phyloP scores from a whole-genome alignment of 2,888 invertebrate genomes.

The Teleogryllus oceanicus region DNA sequence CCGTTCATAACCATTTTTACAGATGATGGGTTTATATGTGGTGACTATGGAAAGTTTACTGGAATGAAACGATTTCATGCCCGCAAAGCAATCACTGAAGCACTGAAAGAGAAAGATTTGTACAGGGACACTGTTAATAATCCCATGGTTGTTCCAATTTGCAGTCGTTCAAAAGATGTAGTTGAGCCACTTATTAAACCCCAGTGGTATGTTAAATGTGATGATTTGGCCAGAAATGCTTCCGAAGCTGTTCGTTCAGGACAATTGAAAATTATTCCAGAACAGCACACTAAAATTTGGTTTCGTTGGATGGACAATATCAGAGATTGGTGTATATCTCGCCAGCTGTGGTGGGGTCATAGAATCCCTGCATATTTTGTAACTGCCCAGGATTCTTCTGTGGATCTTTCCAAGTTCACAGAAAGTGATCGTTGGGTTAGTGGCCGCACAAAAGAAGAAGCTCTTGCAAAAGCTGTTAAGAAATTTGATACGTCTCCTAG shows the following conservation, averaged over 20 bases:
- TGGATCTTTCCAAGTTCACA: constrained; percentile 39
- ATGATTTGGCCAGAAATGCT: constrained; percentile 85
- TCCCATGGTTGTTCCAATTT: constrained; percentile 94
- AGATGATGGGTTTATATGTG: constrained; percentile 81
- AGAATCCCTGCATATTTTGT: constrained; percentile 91
- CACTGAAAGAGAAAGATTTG: constrained; percentile 66
- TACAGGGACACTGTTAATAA: constrained; percentile 81
- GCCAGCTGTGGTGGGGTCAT: constrained; percentile 99
- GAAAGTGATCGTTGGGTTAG: constrained; percentile 60
- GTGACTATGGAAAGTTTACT: constrained; percentile 74
- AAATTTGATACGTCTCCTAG: constrained; percentile 60
- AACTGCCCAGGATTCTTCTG: constrained; percentile 47
- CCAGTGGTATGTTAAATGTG: constrained; percentile 91
- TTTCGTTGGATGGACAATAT: constrained; percentile 94
- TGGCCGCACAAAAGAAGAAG: constrained; percentile 64
- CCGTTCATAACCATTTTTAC: constrained; percentile 85
- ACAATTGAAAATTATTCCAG: constrained; percentile 84
- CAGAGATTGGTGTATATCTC: constrained; percentile 97
- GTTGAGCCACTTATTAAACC: constrained; percentile 94
- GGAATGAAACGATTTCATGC: constrained; percentile 91
- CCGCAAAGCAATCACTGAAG: constrained; percentile 73
- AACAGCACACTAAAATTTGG: constrained; percentile 90
- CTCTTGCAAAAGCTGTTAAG: constrained; percentile 70
- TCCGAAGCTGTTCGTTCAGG: constrained; percentile 72
- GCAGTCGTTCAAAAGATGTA: constrained; percentile 94